A percentile compares a stretch with the other conserved stretches of the same genome.
These are phyloP conservation scores for Agrotis clavis DNA, from an alignment of 2,888 invertebrate species.

Conservation along the genomic window DNA sequence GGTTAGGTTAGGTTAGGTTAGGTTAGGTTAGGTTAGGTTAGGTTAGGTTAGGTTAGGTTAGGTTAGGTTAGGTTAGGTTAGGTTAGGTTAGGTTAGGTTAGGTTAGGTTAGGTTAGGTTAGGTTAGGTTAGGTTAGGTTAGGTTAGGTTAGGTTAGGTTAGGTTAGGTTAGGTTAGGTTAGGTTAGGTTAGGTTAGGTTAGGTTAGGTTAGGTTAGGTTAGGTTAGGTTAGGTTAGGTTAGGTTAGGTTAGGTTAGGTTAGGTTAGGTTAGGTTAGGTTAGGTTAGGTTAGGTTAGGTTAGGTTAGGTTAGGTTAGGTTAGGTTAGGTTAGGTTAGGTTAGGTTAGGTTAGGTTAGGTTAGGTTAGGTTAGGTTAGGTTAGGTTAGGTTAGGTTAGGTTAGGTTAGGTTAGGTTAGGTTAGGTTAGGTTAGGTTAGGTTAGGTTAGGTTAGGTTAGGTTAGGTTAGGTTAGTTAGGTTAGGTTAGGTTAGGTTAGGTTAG, in stretches of 20 bases:
- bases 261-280: slow-evolving; percentile 11
- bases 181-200: slow-evolving; percentile 30
- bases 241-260: slow-evolving; percentile 16
- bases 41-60: slow-evolving; percentile 20
- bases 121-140: slow-evolving; percentile 33
- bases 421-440: slow-evolving; percentile 29
- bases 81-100: slow-evolving; percentile 41
- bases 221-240: slow-evolving; percentile 14
- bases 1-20: slow-evolving; percentile 42
- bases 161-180: slow-evolving; percentile 27
- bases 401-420: slow-evolving; percentile 8
- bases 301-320: slow-evolving; percentile 11
- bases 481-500: slow-evolving; percentile 29
- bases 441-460: slow-evolving; percentile 29
- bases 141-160: slow-evolving; percentile 32
- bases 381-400: slow-evolving; percentile 25
- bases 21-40: slow-evolving; percentile 30
- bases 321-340: slow-evolving; percentile 10
- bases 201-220: slow-evolving; percentile 29
- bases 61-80: slow-evolving; percentile 39
- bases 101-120: slow-evolving; percentile 37
- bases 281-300: slow-evolving; percentile 9
- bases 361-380: slow-evolving; percentile 29
- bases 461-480: slow-evolving; percentile 26
- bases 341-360: slow-evolving; percentile 27